Evolutionary conservation across 2,888 invertebrate genomes (phyloP).

Genomic region (Sesia bembeciformis): DNA sequence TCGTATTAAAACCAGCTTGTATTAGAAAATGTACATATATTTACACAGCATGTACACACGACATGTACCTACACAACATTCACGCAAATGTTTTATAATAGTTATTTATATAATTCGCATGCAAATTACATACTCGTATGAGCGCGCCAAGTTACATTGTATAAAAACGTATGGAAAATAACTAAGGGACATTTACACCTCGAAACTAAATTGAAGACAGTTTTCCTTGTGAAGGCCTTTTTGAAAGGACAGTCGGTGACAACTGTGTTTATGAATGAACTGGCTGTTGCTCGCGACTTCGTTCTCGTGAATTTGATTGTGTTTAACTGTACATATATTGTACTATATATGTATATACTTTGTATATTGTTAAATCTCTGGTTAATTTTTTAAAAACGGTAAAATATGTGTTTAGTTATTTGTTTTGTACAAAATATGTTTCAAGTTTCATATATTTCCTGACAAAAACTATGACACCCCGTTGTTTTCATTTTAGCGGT

Average conservation of each 20-base stretch:
- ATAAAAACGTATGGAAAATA: background rate
- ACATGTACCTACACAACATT: background rate
- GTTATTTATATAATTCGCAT: constrained; percentile 2
- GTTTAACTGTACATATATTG: no score
- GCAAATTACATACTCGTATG: background rate
- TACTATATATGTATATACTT: no score
- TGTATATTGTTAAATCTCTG: no score
- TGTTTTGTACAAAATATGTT: no score
- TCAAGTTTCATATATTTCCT: no score
- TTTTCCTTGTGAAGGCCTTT: background rate
- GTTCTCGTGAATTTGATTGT: no score
- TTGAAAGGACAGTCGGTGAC: background rate
- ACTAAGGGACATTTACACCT: background rate
- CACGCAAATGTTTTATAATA: constrained; percentile 10
- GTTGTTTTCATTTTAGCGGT: no score
- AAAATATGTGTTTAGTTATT: no score
- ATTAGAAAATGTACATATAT: constrained; percentile 3
- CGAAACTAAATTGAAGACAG: background rate
- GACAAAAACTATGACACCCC: no score
- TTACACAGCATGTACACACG: constrained; percentile 13
- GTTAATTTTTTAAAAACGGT: no score
- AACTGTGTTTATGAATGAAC: background rate
- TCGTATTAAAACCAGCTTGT: background rate
- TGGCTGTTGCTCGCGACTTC: background rate
- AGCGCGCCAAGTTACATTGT: background rate